phyloP scores from a whole-genome alignment of 1,140 invertebrate genomes.

The Nasonia giraulti region DNA sequence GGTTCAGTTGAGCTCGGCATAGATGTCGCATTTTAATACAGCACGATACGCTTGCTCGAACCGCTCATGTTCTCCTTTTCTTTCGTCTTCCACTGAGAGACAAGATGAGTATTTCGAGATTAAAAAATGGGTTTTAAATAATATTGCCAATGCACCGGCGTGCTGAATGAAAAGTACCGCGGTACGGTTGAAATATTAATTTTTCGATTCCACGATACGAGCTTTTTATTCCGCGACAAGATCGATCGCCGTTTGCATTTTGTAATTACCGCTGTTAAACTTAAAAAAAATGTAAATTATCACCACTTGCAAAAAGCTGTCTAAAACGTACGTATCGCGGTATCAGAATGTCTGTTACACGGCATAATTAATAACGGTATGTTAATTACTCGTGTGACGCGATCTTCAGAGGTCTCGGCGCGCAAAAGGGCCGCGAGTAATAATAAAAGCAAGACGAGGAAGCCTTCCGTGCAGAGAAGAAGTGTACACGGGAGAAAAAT shows the following conservation, averaged over 20 bases:
- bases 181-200: background rate
- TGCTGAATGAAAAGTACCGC: background rate
- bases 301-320: too few species aligned
- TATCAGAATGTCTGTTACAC: background rate
- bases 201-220: background rate
- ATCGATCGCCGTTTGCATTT: too few species aligned
- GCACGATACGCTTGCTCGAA: background rate
- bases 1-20: background rate
- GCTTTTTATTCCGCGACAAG: background rate
- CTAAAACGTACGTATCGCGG: too few species aligned
- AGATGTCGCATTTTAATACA: conserved; percentile 7
- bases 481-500: background rate
- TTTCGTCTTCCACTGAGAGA: background rate
- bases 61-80: background rate
- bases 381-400: conserved; percentile 25
- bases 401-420: background rate
- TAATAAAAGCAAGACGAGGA: background rate
- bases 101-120: conserved; percentile 21
- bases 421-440: background rate
- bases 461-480: background rate
- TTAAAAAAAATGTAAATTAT: too few species aligned
- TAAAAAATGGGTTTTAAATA: conserved; percentile 21
- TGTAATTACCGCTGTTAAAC: background rate
- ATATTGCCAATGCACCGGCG: background rate
- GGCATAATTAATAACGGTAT: conserved; percentile 25